Evolutionary conservation across 2,113 vertebrate species (phyloP).

Genomic region (Marcusenius ussheri): DNA sequence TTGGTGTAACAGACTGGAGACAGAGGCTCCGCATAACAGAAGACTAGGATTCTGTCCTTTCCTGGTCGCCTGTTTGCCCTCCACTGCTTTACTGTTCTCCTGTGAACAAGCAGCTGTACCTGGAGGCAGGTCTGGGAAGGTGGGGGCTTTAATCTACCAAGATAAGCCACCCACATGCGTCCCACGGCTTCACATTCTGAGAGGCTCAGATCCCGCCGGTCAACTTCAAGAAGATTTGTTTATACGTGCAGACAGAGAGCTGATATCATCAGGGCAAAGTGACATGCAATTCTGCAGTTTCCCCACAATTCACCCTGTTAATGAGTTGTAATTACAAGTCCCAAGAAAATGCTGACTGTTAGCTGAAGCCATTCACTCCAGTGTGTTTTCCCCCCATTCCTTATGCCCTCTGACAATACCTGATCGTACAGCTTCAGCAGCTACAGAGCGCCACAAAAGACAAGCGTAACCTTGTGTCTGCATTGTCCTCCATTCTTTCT

Average conservation of each 20-base stretch:
- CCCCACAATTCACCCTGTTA: neutral
- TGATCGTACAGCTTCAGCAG: neutral
- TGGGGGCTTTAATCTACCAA: neutral
- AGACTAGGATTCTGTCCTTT: neutral
- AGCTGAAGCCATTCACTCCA: neutral
- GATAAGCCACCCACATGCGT: neutral
- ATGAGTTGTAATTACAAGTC: constrained; percentile 9
- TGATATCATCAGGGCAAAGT: neutral
- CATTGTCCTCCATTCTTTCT: neutral
- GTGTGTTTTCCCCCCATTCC: neutral
- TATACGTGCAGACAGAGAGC: neutral
- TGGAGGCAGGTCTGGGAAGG: neutral
- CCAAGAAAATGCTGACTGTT: constrained; percentile 8
- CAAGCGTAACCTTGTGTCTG: neutral
- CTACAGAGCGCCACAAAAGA: neutral
- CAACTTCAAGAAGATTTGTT: neutral
- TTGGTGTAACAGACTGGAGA: neutral
- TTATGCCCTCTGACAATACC: constrained; percentile 8
- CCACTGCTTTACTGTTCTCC: neutral
- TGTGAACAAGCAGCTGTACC: neutral
- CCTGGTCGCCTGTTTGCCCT: neutral
- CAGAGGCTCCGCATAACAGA: neutral
- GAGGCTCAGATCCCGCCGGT: neutral
- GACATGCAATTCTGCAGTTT: constrained; percentile 4
- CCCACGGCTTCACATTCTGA: neutral